A percentile compares a stretch with the other conserved stretches of the same genome.
Conservation (phyloP, 2,797 vertebrate species). For the Mycteria americana region DNA sequence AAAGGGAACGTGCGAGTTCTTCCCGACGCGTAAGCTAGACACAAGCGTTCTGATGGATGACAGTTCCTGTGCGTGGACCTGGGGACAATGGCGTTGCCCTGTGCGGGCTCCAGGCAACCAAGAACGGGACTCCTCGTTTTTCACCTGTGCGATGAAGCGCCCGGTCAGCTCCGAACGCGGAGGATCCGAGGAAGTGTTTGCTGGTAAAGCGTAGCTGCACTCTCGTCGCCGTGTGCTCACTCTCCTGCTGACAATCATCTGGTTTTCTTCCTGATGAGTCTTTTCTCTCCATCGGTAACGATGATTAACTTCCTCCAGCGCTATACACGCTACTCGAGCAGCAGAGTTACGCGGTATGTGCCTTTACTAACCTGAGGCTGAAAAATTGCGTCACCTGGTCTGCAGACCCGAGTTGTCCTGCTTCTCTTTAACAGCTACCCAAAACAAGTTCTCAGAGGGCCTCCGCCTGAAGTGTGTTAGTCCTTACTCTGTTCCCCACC, state of each 20-base stretch:
- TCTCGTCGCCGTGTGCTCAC: not conserved
- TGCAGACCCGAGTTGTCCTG: accelerated
- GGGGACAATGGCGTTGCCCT: not conserved
- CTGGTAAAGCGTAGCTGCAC: not conserved
- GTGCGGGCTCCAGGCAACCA: not conserved
- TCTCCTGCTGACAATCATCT: not conserved
- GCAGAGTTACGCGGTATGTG: not conserved
- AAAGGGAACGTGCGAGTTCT: not conserved
- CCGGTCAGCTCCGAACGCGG: not conserved
- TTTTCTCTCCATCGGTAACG: not conserved
- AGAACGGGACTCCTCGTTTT: not conserved
- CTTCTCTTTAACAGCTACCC: not conserved
- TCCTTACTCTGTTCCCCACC: not conserved
- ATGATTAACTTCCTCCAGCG: not conserved
- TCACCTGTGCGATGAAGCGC: not conserved
- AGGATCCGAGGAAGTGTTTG: not conserved
- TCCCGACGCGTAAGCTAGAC: accelerated
- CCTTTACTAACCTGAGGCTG: conserved; percentile 6
- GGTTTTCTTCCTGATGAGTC: not conserved
- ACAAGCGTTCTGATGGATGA: not conserved
- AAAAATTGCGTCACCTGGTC: not conserved
- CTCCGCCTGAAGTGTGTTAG: not conserved
- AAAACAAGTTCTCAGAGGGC: not conserved
- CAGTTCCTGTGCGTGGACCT: not conserved
- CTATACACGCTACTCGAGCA: not conserved